Base-by-base conservation (phyloP, 2,797 vertebrate species). In the Halcyon chelicuti region DNA sequence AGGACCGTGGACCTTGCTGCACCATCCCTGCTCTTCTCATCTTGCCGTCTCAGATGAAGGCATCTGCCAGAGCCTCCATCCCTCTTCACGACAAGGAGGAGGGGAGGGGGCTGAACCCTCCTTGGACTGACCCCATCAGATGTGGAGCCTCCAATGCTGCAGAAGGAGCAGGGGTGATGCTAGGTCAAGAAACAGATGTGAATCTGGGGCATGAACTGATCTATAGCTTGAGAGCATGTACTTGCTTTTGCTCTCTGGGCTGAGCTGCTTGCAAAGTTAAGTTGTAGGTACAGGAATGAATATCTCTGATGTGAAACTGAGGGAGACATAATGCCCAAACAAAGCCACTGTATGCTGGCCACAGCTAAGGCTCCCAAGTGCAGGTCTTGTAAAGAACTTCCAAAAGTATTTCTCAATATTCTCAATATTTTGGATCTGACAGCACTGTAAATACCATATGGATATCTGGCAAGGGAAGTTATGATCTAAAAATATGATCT, bases 171-270 rank as follows among this genome's bases (percentile, higher is more conserved):
- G 60, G 37, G 52, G 37, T 89, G 87, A 89, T 66, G 37, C 20
- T 63, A 60, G 63, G 81, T 94, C 81, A 93, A 87, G 78, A 91
- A 92, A 33, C 85, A 91, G 71, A 89, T 89, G 75, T 92, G 91
- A 52, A 14, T 33, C 35, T 81, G 13, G 22, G 35, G 35, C 6
- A 37, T 79, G 63, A 82, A 18, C 35, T 35, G 51, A 49, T 61
- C 72, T 55, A 5, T 40, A 82, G 44, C n/a, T 42, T 23, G 61
- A 63, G 52, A 65, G 13, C 0, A 1, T 65, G 37, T 54, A 31
- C n/a, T 72, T 86, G n/a, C 40, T 47, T 58, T 84, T 57, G 49
- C 10, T 42, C 14, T 81, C 66, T 66, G 60, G 20, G 29, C 47
- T 87, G 51, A 88, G 31, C 33, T 66, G 29, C 47, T 85, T 49